Evolutionary conservation across 2,888 invertebrate species (phyloP), one percentile per base, ranked within the genome.

Genomic region (Scaptomyza flava): DNA sequence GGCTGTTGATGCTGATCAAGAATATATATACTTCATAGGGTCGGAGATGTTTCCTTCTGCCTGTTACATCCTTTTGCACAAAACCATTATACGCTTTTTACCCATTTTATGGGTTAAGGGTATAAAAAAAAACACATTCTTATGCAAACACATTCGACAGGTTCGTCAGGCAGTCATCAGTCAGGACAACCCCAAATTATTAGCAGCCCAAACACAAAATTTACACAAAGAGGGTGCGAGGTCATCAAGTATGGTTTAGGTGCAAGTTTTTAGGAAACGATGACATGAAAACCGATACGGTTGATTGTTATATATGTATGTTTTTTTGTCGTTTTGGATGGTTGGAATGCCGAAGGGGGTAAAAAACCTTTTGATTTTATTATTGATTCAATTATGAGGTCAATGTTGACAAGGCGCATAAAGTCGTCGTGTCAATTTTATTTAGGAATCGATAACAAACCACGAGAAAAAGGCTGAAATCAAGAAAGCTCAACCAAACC

Each of bases 321-420:
- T 74, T 68, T 67, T 58, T 51, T 72, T 74, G 78, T 66, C 57
- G 61, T 54, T 47, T 53, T 36, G 47, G 53, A 42, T 42, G 51
- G 51, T 36, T 14, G 52, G 7, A 3, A 23, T 33, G 34, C 6
- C 12, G 42, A 31, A 51, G 3, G 33, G 50, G 42, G 38, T 38
- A 14, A 57, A 53, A 1, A 62, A 70, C 80, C 66, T 78, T 83
- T 73, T 76, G 79, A 81, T 77, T 81, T 79, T 76, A 66, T 79
- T 82, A 84, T 84, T 84, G 84, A 82, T 84, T 82, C 81, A 82
- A 82, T 82, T 82, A 82, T 62, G 81, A 74, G 63, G 81, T 81
- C 81, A 84, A 79, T 73, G 76, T 68, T 34, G 63, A 54, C 43
- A 45, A 57, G 58, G 36, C 53, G 50, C 58, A 57, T 43, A 58